Evolutionary conservation across 1,140 invertebrate species (phyloP).

Genomic region (Heliconius melpomene): DNA sequence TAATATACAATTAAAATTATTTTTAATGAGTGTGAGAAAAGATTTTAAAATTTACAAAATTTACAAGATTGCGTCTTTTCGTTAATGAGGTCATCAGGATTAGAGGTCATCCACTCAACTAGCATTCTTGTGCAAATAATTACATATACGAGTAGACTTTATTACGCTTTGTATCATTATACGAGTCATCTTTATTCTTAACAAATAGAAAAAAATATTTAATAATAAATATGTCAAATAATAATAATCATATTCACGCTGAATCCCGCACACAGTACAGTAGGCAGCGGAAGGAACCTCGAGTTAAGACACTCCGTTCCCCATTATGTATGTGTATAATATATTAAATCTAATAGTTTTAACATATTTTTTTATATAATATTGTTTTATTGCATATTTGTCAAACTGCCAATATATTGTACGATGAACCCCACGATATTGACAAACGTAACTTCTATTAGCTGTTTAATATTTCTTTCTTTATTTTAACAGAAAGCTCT

Average conservation of each 20-base stretch:
- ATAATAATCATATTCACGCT: no score
- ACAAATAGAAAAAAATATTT: neutral
- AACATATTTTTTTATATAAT: neutral
- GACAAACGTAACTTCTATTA: conserved; percentile 14
- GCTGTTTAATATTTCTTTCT: neutral
- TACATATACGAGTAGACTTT: neutral
- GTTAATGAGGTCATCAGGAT: conserved; percentile 18
- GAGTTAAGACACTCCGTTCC: no score
- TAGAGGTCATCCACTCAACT: conserved; percentile 20
- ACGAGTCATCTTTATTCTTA: neutral
- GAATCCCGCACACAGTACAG: no score
- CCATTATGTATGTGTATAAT: no score
- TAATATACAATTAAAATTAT: no score
- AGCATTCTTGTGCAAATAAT: neutral
- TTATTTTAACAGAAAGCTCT: neutral
- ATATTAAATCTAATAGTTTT: neutral
- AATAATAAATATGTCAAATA: neutral
- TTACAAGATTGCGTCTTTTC: conserved; percentile 17
- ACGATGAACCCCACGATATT: conserved; percentile 40
- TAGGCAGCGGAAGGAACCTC: no score
- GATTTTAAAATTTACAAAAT: neutral
- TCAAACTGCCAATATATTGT: conserved; percentile 63
- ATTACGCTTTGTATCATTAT: neutral
- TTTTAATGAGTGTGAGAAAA: no score
- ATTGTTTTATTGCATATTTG: conserved; percentile 54